Evolutionary conservation across 2,797 vertebrate species (phyloP).

Genomic region (Mus minutoides): DNA sequence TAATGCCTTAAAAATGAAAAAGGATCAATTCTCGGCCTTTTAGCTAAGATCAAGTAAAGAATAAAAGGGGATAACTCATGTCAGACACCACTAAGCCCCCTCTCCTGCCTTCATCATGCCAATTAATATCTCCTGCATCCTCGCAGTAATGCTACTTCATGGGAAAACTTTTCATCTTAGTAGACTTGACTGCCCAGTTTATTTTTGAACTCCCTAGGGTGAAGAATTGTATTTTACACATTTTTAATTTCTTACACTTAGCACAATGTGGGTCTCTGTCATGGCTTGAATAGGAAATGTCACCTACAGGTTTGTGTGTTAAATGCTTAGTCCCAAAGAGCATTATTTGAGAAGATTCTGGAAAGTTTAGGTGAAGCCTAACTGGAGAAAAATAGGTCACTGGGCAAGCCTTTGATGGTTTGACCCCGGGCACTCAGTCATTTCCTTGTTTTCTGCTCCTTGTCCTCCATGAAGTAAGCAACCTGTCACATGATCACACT

Average conservation of each 20-base stretch:
- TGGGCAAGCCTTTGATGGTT: not conserved
- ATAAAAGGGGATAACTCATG: not conserved
- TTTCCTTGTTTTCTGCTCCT: not conserved
- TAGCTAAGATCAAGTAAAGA: not conserved
- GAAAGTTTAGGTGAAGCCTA: not conserved
- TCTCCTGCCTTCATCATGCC: not conserved
- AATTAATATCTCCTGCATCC: not conserved
- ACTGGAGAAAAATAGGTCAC: not conserved
- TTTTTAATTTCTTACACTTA: not conserved
- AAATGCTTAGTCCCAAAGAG: not conserved
- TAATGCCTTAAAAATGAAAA: not conserved
- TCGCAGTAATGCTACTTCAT: not conserved
- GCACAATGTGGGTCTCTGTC: not conserved
- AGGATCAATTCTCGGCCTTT: not conserved
- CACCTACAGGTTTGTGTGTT: not conserved
- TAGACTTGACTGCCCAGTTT: not conserved
- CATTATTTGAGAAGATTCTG: not conserved
- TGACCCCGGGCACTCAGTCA: not conserved
- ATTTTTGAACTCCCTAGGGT: not conserved
- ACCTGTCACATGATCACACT: not conserved
- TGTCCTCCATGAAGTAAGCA: not conserved
- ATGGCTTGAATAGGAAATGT: not conserved
- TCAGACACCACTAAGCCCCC: not conserved
- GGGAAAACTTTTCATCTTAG: not conserved
- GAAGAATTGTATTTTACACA: not conserved